These are phyloP conservation scores for Sebastes alutus DNA, from an alignment of 2,797 vertebrate genomes.

Conservation along the genomic window DNA sequence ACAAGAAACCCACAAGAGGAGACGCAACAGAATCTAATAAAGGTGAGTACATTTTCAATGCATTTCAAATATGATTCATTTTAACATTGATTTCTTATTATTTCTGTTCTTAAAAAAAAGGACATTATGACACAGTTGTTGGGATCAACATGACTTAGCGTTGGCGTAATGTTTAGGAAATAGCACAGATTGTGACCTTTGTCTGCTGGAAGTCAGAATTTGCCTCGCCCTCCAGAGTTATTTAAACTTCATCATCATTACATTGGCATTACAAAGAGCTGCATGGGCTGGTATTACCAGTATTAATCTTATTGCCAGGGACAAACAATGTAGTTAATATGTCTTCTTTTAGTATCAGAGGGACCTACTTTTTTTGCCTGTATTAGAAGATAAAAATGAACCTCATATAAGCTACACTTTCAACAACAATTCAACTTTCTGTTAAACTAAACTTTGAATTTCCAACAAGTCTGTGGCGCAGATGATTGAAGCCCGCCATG, in stretches of 20 bases:
- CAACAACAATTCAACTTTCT: neutral
- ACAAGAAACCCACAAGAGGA: slow-evolving; percentile 22
- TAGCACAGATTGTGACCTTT: slow-evolving; percentile 50
- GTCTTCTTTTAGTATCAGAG: neutral
- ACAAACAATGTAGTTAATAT: neutral
- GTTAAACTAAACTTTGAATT: neutral
- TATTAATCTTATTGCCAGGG: neutral
- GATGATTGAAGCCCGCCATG: neutral
- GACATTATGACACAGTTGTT: neutral
- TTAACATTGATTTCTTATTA: neutral
- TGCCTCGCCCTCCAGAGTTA: slow-evolving; percentile 48
- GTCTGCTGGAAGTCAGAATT: slow-evolving; percentile 23
- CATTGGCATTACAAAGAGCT: slow-evolving; percentile 12
- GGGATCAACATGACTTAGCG: slow-evolving; percentile 4
- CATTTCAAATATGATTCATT: neutral
- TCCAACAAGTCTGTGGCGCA: neutral
- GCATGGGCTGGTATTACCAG: neutral
- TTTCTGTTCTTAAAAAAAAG: neutral
- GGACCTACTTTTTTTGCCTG: neutral
- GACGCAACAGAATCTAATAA: neutral
- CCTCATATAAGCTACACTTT: neutral
- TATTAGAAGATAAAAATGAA: neutral
- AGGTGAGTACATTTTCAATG: slow-evolving; percentile 49
- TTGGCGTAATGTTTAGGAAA: slow-evolving; percentile 25
- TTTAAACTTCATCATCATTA: slow-evolving; percentile 51